These are phyloP conservation scores for Heterotis niloticus DNA, from an alignment of 2,113 vertebrate genomes.

Conservation along the genomic window DNA sequence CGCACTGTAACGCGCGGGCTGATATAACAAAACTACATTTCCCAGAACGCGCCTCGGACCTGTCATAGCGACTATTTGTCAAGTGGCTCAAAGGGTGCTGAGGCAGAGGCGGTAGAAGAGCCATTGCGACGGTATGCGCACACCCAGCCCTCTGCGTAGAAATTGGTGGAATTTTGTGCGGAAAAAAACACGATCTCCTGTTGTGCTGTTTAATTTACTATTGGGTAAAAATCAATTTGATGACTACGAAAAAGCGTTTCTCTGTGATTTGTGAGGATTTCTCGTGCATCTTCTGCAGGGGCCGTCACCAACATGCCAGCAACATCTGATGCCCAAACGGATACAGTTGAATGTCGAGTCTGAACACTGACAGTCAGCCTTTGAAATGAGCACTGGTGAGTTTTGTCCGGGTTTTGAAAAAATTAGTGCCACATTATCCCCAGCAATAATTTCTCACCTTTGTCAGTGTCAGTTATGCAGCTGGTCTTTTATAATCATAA, in stretches of 20 bases:
- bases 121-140: slow-evolving; percentile 43
- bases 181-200: background rate
- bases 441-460: background rate
- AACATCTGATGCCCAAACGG: slow-evolving; percentile 2
- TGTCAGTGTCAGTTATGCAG: background rate
- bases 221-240: background rate
- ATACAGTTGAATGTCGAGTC: slow-evolving; percentile 42
- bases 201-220: background rate
- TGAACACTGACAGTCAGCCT: slow-evolving; percentile 20
- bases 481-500: background rate
- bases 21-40: slow-evolving; percentile 38
- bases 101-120: slow-evolving; percentile 40
- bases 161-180: background rate
- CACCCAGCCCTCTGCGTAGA: slow-evolving; percentile 40
- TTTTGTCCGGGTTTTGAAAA: background rate
- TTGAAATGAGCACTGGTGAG: slow-evolving; percentile 50
- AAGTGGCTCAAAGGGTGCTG: slow-evolving; percentile 46
- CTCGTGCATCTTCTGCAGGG: slow-evolving; percentile 31
- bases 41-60: slow-evolving; percentile 40
- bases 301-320: slow-evolving; percentile 43
- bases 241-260: background rate
- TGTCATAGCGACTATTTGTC: slow-evolving; percentile 31
- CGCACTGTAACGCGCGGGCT: background rate
- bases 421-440: background rate
- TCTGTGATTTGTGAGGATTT: background rate